Base-by-base conservation (phyloP, 2,888 invertebrate genomes). In the Dorcus parallelipipedus region DNA sequence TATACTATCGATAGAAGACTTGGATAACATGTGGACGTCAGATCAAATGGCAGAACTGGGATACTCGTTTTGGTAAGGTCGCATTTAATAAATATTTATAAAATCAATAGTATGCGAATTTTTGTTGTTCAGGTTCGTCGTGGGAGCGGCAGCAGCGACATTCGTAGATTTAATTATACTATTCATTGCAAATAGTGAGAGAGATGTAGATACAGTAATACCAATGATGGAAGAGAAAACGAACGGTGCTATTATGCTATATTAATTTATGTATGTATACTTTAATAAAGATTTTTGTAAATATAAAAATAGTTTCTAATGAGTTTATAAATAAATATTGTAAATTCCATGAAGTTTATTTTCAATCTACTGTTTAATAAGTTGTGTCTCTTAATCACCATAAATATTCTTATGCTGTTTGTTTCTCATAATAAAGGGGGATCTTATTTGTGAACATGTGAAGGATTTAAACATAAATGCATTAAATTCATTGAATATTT, bases 191-290 rank as follows among this genome's bases (percentile, higher is more conserved):
- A 88, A 88, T 63, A 84, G 85, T 45, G 89, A 89, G 81, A 80
- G 85, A 20, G 86, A 86, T 66, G 80, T 81, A 9, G 87, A 86
- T 73, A 84, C 85, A 43, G 82, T 84, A 38, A 85, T 85, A 61
- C 90, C 87, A 26, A 88, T 87, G 49, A 80, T 86, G 54, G 89
- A 90, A 71, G 90, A 91, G 75, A 91, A 91, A 76, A 85, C 88
- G 60, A 90, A 90, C 66, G 92, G 91, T 59, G 91, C 91, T 71
- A 93, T 93, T 71, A 91, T 93, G 90, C 79, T 91, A 64, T 91
- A 91, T 73, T 91, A 78, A 65, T 55, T 62, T 50, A 59, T 48
- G 38, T 50, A 59, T 48, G 38, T 57, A 45, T 50, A 42, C 50
- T n/a, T 43, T 33, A 51, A 47, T 41, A 52, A 40, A 40, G 9